Conservation (phyloP, 2,888 invertebrate species). For the Balanococcus diminutus region DNA sequence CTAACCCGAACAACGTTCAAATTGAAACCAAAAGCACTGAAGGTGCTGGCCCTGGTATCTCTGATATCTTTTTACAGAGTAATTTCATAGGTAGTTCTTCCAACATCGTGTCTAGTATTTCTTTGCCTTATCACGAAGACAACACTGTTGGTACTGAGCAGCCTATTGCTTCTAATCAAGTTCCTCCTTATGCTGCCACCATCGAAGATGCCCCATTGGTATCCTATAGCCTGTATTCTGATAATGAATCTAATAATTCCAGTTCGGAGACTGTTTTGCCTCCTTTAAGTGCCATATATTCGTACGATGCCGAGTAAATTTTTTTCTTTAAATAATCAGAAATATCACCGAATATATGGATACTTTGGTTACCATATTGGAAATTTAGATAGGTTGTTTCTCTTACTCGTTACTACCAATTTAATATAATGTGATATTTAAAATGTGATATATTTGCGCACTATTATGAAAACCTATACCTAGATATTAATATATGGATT, state of each 20-base stretch:
- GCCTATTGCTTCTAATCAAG: background rate
- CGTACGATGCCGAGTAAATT: background rate
- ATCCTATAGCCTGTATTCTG: background rate
- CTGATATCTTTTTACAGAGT: background rate
- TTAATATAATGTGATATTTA: constrained; percentile 40
- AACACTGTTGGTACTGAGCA: background rate
- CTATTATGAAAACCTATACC: background rate
- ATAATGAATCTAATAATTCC: background rate
- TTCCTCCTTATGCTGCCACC: background rate
- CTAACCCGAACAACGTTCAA: background rate
- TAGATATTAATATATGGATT: background rate
- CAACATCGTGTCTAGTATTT: background rate
- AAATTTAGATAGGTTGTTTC: constrained; percentile 7
- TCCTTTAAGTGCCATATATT: constrained; percentile 22
- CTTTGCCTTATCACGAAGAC: background rate
- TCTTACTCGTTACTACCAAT: constrained; percentile 6
- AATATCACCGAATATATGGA: constrained; percentile 11
- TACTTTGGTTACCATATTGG: constrained; percentile 22
- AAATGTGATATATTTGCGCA: constrained; percentile 39
- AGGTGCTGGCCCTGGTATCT: background rate
- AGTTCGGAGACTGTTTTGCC: background rate
- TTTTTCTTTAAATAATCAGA: no score
- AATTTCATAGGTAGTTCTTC: background rate
- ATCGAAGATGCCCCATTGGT: background rate
- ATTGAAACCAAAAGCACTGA: background rate